Evolutionary conservation across 1,140 invertebrate species (phyloP).

Genomic region (Meteorus sp.): DNA sequence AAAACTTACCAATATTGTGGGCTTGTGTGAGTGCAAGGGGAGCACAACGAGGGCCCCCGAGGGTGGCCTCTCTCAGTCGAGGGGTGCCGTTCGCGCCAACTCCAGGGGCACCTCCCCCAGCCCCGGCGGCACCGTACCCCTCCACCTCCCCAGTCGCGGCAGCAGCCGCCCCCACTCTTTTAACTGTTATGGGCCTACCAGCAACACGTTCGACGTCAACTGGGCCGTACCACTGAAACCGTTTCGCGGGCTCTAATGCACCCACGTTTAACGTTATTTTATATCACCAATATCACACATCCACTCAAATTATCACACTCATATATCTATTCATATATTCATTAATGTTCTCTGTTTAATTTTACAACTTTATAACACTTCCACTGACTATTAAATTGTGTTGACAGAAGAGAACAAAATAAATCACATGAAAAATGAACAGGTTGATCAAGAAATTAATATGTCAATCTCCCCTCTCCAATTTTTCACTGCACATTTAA

Average conservation of each 20-base stretch:
- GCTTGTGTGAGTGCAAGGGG: conserved; percentile 57
- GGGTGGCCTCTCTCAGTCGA: conserved; percentile 56
- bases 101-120: conserved; percentile 71
- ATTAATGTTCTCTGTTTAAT: too few species aligned
- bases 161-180: conserved; percentile 50
- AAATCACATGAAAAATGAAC: too few species aligned
- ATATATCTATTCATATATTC: too few species aligned
- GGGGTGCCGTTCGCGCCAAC: conserved; percentile 52
- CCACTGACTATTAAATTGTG: too few species aligned
- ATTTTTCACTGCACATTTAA: too few species aligned
- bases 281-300: conserved; percentile 33
- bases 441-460: too few species aligned
- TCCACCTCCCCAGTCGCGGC: conserved; percentile 54
- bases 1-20: conserved; percentile 56
- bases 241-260: conserved; percentile 57
- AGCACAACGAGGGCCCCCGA: conserved; percentile 55
- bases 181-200: conserved; percentile 41
- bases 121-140: conserved; percentile 60
- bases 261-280: conserved; percentile 52
- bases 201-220: conserved; percentile 53
- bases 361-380: too few species aligned
- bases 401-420: too few species aligned
- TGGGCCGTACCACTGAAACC: conserved; percentile 55
- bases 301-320: too few species aligned
- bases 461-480: too few species aligned